Conservation (phyloP, 2,888 invertebrate genomes). For the Chorisops tibialis region DNA sequence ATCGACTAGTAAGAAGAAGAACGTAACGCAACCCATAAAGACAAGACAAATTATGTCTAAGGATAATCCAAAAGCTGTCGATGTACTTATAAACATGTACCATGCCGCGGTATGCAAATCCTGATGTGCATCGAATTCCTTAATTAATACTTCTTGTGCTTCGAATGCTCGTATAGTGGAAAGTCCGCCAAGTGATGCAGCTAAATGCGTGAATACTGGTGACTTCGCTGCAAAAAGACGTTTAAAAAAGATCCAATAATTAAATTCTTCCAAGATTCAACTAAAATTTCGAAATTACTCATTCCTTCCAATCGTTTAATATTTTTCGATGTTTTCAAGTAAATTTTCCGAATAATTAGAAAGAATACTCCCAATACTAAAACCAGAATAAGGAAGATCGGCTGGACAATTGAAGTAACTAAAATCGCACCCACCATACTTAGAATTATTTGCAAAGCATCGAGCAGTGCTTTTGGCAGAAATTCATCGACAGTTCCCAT, state of each 20-base stretch:
- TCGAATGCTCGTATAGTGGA: constrained; percentile 70
- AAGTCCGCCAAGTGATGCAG: constrained; percentile 70
- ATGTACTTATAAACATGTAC: constrained; percentile 63
- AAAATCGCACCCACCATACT: constrained; percentile 58
- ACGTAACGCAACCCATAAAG: constrained; percentile 62
- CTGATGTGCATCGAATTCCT: constrained; percentile 60
- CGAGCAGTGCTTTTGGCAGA: constrained; percentile 66
- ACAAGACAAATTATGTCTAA: constrained; percentile 63
- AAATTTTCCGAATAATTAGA: constrained; percentile 59
- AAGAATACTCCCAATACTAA: constrained; percentile 58
- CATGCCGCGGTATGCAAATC: constrained; percentile 65
- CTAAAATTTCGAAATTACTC: constrained; percentile 50
- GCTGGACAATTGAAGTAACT: constrained; percentile 61
- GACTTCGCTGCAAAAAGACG: constrained; percentile 62
- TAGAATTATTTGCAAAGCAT: constrained; percentile 58
- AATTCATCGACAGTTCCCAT: constrained; percentile 77
- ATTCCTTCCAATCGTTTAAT: constrained; percentile 64
- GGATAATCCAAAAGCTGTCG: constrained; percentile 63
- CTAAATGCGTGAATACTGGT: constrained; percentile 75
- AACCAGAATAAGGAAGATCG: constrained; percentile 60
- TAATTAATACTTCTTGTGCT: constrained; percentile 61
- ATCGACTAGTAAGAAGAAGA: constrained; percentile 56
- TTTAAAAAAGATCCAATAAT: background rate
- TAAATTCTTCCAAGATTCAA: background rate
- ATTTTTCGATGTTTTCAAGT: constrained; percentile 66